phyloP scores from a whole-genome alignment of 2,113 vertebrate genomes.

The Platichthys stellatus region DNA sequence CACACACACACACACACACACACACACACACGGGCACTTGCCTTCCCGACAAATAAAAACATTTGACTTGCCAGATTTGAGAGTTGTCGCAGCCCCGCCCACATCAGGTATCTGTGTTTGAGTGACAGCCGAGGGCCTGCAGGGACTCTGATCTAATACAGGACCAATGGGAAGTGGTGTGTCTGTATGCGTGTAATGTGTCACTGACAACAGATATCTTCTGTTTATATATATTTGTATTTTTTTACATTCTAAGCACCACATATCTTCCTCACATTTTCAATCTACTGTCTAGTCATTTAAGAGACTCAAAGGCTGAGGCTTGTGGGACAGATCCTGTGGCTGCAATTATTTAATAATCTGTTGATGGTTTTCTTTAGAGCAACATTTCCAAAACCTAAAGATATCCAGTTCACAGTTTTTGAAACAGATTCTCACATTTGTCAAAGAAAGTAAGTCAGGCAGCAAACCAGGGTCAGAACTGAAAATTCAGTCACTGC shows the following conservation, averaged over 20 bases:
- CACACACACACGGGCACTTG: slow-evolving; percentile 59
- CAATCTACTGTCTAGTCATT: slow-evolving; percentile 27
- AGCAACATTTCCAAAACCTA: too few species aligned
- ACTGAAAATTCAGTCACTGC: too few species aligned
- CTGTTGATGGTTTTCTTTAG: too few species aligned
- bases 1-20: slow-evolving; percentile 24
- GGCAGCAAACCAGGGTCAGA: too few species aligned
- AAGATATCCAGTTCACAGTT: too few species aligned
- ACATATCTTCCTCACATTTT: background rate
- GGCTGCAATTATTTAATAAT: too few species aligned
- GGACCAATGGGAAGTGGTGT: slow-evolving; percentile 61
- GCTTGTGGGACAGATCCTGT: background rate
- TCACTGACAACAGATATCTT: slow-evolving; percentile 16
- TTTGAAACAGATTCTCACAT: too few species aligned
- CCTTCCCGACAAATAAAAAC: slow-evolving; percentile 74
- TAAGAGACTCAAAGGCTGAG: background rate
- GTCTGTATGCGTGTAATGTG: slow-evolving; percentile 29
- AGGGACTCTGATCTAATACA: slow-evolving; percentile 64
- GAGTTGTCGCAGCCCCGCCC: slow-evolving; percentile 69
- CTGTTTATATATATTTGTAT: slow-evolving; percentile 11
- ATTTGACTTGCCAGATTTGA: slow-evolving; percentile 76
- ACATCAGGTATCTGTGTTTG: slow-evolving; percentile 69
- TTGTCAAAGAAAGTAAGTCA: too few species aligned
- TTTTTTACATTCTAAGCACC: background rate
- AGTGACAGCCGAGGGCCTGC: slow-evolving; percentile 65